Conservation (phyloP, 2,113 vertebrate genomes). For the Periophthalmodon schlosseri region DNA sequence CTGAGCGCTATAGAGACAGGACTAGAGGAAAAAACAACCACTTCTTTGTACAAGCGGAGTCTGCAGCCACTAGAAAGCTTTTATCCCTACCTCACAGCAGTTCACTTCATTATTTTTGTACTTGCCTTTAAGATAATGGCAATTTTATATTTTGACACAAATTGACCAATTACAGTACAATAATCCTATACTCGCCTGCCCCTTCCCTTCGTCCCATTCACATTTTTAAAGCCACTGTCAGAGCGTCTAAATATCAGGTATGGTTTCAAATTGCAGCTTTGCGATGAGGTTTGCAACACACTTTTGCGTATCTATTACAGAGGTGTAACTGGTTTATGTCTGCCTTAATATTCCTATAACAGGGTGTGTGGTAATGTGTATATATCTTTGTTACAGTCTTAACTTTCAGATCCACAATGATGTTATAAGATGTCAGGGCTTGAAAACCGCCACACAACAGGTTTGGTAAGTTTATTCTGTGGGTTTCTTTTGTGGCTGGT, state of each 20-base stretch:
- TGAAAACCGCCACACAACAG: not conserved
- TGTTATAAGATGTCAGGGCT: not conserved
- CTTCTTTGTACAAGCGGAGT: conserved; percentile 61
- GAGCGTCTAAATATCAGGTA: conserved; percentile 69
- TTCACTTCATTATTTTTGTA: conserved; percentile 33
- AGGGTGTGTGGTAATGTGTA: conserved; percentile 53
- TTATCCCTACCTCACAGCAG: conserved; percentile 26
- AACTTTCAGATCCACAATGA: not conserved
- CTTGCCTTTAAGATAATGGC: conserved; percentile 19
- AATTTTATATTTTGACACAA: conserved; percentile 40
- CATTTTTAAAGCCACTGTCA: conserved; percentile 54
- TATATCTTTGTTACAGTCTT: not conserved
- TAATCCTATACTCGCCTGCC: not conserved
- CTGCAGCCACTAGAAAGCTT: conserved; percentile 53
- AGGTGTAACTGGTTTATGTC: conserved; percentile 72
- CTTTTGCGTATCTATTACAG: conserved; percentile 70
- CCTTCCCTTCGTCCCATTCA: conserved; percentile 56
- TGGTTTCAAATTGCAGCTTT: conserved; percentile 71
- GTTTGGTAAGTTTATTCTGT: not conserved
- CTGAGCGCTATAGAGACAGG: conserved; percentile 69
- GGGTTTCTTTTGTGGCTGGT: conserved; percentile 29
- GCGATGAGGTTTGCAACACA: conserved; percentile 61
- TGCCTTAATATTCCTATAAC: conserved; percentile 48
- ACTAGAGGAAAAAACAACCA: conserved; percentile 72
- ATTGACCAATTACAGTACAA: conserved; percentile 45